These are phyloP conservation scores for Odobenus rosmarus DNA, from an alignment of 2,113 vertebrate species.

Conservation along the genomic window DNA sequence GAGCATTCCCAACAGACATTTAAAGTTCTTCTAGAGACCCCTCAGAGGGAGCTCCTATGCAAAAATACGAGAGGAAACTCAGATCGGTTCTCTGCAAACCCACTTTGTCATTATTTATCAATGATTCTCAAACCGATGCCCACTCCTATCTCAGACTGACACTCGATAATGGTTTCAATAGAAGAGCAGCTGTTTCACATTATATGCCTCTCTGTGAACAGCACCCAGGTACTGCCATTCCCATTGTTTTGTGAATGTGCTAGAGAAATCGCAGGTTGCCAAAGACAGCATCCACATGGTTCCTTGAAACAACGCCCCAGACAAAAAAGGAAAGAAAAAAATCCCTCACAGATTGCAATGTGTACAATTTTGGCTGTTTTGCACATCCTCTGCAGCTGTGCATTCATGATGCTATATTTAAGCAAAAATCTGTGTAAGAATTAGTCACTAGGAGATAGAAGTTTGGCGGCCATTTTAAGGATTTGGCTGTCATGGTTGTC, in stretches of 20 bases:
- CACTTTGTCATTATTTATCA: not conserved
- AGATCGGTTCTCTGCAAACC: not conserved
- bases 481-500: slow-evolving; percentile 27
- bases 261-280: slow-evolving; percentile 58
- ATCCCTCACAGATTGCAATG: slow-evolving; percentile 58
- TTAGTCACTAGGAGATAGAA: slow-evolving; percentile 31
- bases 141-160: not conserved
- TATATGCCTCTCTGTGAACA: not conserved
- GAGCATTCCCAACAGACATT: not conserved
- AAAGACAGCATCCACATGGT: slow-evolving; percentile 54
- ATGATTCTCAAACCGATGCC: not conserved
- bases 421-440: slow-evolving; percentile 72
- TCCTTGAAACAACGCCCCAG: slow-evolving; percentile 66
- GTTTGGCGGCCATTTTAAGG: slow-evolving; percentile 53
- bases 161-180: not conserved
- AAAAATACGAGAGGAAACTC: not conserved
- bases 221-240: slow-evolving; percentile 64
- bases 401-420: slow-evolving; percentile 77
- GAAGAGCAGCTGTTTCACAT: slow-evolving; percentile 53
- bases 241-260: slow-evolving; percentile 69
- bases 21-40: not conserved
- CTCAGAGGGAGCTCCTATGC: not conserved
- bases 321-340: slow-evolving; percentile 65
- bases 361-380: slow-evolving; percentile 66
- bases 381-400: slow-evolving; percentile 78